Conservation (phyloP, 1,140 invertebrate species). For the Dolichoris vasculosae region DNA sequence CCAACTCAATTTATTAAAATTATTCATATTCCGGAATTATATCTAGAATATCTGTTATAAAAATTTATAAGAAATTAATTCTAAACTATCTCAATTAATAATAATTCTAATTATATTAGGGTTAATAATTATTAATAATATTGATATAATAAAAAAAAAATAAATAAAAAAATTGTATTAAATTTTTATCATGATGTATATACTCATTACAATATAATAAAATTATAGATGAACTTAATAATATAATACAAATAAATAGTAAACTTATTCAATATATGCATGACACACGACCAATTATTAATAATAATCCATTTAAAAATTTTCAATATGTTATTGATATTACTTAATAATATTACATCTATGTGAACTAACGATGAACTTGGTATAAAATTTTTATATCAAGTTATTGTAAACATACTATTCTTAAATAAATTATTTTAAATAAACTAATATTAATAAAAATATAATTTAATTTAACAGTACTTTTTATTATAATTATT, state of each 20-base stretch:
- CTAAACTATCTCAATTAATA: slow-evolving; percentile 82
- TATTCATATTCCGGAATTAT: slow-evolving; percentile 79
- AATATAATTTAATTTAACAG: slow-evolving; percentile 63
- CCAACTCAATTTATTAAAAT: no score
- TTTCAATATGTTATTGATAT: no score
- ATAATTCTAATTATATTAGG: slow-evolving; percentile 81
- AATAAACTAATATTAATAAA: slow-evolving; percentile 77
- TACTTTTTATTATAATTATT: slow-evolving; percentile 73
- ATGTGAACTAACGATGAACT: no score
- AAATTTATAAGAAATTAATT: slow-evolving; percentile 80
- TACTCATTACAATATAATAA: no score
- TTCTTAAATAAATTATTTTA: no score
- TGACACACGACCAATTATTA: no score
- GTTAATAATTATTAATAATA: no score
- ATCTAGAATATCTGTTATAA: slow-evolving; percentile 79
- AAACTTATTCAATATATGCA: slow-evolving; percentile 1
- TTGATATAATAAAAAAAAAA: slow-evolving; percentile 77
- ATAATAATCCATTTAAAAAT: no score
- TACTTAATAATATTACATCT: slow-evolving; percentile 70
- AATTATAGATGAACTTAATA: slow-evolving; percentile 78
- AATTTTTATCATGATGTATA: slow-evolving; percentile 74
- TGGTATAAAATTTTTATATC: slow-evolving; percentile 79
- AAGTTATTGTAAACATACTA: no score
- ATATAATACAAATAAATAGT: slow-evolving; percentile 75
- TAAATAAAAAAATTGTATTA: no score